phyloP scores from a whole-genome alignment of 2,888 invertebrate species.

The Campoletis raptor region DNA sequence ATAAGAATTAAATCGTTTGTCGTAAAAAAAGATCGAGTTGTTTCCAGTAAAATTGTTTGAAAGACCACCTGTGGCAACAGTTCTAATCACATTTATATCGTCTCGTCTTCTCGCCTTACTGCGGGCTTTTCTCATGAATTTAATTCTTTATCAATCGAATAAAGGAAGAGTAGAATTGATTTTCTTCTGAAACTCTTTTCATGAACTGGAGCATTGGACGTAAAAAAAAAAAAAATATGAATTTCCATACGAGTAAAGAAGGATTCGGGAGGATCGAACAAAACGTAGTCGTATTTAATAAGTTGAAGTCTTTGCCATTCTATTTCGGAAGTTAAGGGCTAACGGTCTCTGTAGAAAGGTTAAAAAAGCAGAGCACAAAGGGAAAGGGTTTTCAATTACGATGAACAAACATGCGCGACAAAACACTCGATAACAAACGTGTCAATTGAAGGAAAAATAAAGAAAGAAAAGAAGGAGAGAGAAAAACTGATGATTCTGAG shows the following conservation, averaged over 20 bases:
- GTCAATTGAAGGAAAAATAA: conserved; percentile 13
- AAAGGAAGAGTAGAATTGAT: neutral
- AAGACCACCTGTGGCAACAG: conserved; percentile 34
- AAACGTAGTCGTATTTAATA: neutral
- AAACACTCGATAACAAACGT: conserved; percentile 57
- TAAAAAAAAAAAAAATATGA: neutral
- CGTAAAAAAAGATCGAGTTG: conserved; percentile 16
- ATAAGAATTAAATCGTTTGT: conserved; percentile 19
- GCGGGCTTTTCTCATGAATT: neutral
- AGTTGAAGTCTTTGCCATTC: neutral
- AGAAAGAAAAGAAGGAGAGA: neutral
- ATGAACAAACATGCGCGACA: conserved; percentile 43
- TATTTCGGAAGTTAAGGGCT: conserved; percentile 9
- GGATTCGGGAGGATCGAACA: neutral
- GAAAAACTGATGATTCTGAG: no score
- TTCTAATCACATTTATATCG: neutral
- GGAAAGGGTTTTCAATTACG: conserved; percentile 63
- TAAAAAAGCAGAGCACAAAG: conserved; percentile 9
- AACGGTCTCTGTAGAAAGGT: neutral
- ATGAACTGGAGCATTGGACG: neutral
- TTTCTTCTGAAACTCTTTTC: neutral
- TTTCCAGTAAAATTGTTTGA: conserved; percentile 7
- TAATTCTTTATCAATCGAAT: neutral
- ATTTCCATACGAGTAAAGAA: neutral
- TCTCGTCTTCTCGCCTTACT: neutral